Percentiles rank a stretch among this genome's conserved stretches.
These are phyloP conservation scores for Aplodontia rufa DNA, from an alignment of 2,113 vertebrate genomes.

Conservation along the genomic window DNA sequence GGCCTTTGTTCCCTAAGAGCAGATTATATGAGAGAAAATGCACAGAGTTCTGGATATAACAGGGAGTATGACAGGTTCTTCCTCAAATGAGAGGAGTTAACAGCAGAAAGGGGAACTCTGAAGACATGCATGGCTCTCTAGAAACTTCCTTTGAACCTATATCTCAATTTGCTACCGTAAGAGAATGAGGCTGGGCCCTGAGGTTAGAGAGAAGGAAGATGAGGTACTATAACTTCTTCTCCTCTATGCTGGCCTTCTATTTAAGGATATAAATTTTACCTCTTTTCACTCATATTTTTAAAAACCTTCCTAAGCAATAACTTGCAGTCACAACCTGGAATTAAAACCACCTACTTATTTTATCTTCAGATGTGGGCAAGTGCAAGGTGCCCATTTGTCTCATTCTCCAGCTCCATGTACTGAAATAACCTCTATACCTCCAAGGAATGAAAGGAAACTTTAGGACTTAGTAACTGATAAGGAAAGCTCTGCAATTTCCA, in stretches of 20 bases:
- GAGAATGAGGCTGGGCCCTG: background rate
- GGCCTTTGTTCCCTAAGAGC: background rate
- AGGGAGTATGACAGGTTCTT: background rate
- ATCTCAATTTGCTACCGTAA: background rate
- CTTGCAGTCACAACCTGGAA: slow-evolving; percentile 11
- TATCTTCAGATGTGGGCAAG: background rate
- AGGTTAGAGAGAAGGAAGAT: background rate
- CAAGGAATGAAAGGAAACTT: slow-evolving; percentile 58
- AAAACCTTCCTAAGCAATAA: background rate
- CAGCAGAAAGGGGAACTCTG: background rate
- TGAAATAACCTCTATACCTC: slow-evolving; percentile 21
- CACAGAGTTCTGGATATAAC: background rate
- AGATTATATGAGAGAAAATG: background rate
- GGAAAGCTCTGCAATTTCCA: slow-evolving; percentile 61
- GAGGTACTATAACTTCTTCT: background rate
- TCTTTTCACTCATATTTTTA: slow-evolving; percentile 13
- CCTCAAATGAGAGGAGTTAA: background rate
- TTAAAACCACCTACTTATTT: background rate
- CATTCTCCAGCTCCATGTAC: background rate
- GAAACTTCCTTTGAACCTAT: background rate
- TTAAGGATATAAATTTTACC: background rate
- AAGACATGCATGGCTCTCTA: background rate
- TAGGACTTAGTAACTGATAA: slow-evolving; percentile 68
- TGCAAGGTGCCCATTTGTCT: background rate
- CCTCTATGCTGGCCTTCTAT: background rate